Percentiles rank a stretch among this genome's conserved stretches.
These are phyloP conservation scores for Apodemus agrarius DNA, from an alignment of 2,797 vertebrate species.

Conservation along the genomic window DNA sequence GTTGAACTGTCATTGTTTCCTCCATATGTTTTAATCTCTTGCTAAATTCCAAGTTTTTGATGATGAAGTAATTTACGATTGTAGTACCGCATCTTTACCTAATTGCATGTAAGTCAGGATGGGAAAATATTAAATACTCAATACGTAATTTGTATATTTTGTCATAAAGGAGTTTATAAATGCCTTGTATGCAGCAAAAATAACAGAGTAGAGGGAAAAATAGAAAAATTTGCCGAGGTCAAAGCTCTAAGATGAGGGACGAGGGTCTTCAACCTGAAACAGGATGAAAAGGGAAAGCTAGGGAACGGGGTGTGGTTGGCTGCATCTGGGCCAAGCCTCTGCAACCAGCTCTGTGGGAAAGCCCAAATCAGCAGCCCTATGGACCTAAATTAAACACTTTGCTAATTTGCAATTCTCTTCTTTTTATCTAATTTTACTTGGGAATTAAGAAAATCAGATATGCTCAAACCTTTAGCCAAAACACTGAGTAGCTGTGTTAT, in stretches of 20 bases:
- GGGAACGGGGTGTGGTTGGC: background rate
- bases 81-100: fast-evolving
- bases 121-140: background rate
- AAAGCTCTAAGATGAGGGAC: constrained; percentile 25
- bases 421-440: constrained; percentile 74
- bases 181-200: background rate
- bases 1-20: background rate
- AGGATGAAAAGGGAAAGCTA: constrained; percentile 16
- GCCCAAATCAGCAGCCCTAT: constrained; percentile 46
- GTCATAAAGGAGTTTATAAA: background rate
- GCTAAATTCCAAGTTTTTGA: constrained; percentile 34
- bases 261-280: constrained; percentile 30
- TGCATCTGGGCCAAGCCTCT: constrained; percentile 8
- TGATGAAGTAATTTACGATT: background rate
- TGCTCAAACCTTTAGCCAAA: constrained; percentile 76
- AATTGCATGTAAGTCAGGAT: background rate
- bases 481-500: constrained; percentile 61
- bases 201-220: background rate
- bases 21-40: constrained; percentile 2
- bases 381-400: constrained; percentile 74
- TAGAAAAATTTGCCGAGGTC: constrained; percentile 29
- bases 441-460: constrained; percentile 77
- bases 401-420: constrained; percentile 76
- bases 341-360: constrained; percentile 50
- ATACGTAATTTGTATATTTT: constrained; percentile 1